Base-by-base conservation (phyloP, 2,888 invertebrate species). In the Eremobia ochroleuca region DNA sequence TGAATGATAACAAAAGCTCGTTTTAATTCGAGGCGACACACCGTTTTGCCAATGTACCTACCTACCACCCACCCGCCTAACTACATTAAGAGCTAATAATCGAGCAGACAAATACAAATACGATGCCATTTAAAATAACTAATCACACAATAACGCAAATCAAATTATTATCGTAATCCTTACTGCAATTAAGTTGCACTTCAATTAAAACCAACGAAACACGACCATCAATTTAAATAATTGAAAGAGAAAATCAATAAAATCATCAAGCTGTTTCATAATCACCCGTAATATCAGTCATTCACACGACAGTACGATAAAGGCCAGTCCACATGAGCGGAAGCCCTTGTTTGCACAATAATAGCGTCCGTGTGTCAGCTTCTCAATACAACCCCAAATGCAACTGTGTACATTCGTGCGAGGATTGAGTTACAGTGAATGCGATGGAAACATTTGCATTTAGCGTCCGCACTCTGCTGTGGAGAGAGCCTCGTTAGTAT, bases 1-100 rank as follows among this genome's bases (percentile, higher is more conserved):
- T 96, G 95, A 96, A 97, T 96, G 95, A 97, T 95, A 97, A 97
- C 96, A 97, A 95, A 94, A 94, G 94, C 94, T 92, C 92, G 93
- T 94, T 92, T 94, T 96, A 95, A 96, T 95, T 94, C 93, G 93
- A 93, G 88, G 92, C 92, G 94, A 94, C 94, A 92, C 91, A 89
- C 91, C 87, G 89, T 90, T 93, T 91, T 89, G 91, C 88, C 79
- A 88, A 82, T 88, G 82, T 87, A 83, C 79, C 89, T 89, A 91
- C 90, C 68, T n/a, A 62, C 34, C 64, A 89, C 89, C 87, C 88
- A 84, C 81, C 49, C 28, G 46, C 43, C 70, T 52, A 58, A 66
- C 72, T 76, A 77, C 77, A 65, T 76, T 82, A 76, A 66, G 11
- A n/a, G 28, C 61, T 65, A 77, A 86, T 82, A 82, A 82, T 68